These are phyloP conservation scores for Coronaproctus castanopsis DNA, from an alignment of 2,888 invertebrate genomes.

Conservation along the genomic window DNA sequence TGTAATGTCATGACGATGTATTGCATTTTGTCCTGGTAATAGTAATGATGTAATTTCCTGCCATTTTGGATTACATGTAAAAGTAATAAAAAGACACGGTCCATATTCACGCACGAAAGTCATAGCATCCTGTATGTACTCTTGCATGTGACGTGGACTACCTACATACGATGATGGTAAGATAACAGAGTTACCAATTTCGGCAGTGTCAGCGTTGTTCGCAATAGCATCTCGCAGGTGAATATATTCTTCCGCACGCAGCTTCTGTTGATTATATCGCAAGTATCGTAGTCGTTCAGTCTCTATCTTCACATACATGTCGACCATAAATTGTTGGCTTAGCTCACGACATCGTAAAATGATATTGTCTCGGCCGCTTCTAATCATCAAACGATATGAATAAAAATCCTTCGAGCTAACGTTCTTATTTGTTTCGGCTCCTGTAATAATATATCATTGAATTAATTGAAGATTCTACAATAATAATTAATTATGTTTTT, in stretches of 20 bases:
- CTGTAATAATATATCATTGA: no score
- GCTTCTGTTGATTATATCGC: conserved; percentile 17
- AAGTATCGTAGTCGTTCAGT: conserved; percentile 18
- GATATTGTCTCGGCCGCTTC: conserved; percentile 4
- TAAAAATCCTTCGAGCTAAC: conserved; percentile 19
- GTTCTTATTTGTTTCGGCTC: conserved; percentile 13
- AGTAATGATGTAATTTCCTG: conserved; percentile 21
- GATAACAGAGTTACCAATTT: conserved; percentile 18
- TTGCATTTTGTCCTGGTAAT: conserved; percentile 16
- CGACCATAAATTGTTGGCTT: conserved; percentile 15
- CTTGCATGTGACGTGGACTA: conserved; percentile 26
- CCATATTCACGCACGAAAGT: conserved; percentile 25
- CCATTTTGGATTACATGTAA: conserved; percentile 25
- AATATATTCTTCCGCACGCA: conserved; percentile 19
- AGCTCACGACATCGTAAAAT: conserved; percentile 10
- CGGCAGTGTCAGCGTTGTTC: conserved; percentile 11
- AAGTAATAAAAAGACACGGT: conserved; percentile 25
- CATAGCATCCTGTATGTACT: conserved; percentile 25
- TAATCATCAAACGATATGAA: conserved; percentile 17
- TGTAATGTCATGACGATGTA: conserved; percentile 21
- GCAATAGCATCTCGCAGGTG: conserved; percentile 19
- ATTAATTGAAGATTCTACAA: no score
- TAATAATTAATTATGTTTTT: no score
- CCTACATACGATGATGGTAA: conserved; percentile 23
- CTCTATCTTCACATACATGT: conserved; percentile 18